These are phyloP conservation scores for Synergus umbraculus DNA, from an alignment of 2,888 invertebrate genomes.

Conservation along the genomic window DNA sequence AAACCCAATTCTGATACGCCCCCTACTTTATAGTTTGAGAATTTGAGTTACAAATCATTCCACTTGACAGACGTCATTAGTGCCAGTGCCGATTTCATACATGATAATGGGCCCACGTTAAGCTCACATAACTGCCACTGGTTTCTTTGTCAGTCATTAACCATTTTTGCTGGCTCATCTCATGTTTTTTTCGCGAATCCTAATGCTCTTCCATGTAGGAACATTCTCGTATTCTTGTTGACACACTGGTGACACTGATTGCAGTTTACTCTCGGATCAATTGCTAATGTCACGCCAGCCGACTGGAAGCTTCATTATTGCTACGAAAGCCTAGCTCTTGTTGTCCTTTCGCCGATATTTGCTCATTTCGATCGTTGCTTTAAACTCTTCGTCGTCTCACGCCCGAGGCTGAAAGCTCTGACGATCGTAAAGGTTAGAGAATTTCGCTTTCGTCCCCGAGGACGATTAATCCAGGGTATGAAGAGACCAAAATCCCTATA, in stretches of 20 bases:
- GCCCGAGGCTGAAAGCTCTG: slow-evolving; percentile 42
- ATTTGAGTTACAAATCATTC: background rate
- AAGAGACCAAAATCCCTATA: slow-evolving; percentile 29
- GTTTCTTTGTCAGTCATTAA: slow-evolving; percentile 11
- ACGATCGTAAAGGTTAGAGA: slow-evolving; percentile 33
- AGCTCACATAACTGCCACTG: slow-evolving; percentile 1
- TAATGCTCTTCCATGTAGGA: background rate
- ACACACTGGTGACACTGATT: slow-evolving; percentile 43
- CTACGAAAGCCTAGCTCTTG: slow-evolving; percentile 46
- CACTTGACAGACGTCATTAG: background rate
- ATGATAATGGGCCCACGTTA: background rate
- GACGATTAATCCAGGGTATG: slow-evolving; percentile 18
- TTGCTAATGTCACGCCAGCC: slow-evolving; percentile 56
- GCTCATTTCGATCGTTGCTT: slow-evolving; percentile 46
- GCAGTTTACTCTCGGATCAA: slow-evolving; percentile 53
- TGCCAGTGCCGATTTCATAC: background rate
- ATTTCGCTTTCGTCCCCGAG: slow-evolving; percentile 29
- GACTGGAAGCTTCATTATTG: slow-evolving; percentile 48
- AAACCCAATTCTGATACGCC: background rate
- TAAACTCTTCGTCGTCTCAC: slow-evolving; percentile 43
- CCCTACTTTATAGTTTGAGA: background rate
- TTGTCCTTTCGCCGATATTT: slow-evolving; percentile 50
- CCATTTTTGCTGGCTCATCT: slow-evolving; percentile 10
- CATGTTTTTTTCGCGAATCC: background rate
- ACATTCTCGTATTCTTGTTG: background rate